Percentiles rank a stretch among this genome's conserved stretches.
Evolutionary conservation across 2,888 invertebrate genomes (phyloP).

Genomic region (Hydriomena furcata): DNA sequence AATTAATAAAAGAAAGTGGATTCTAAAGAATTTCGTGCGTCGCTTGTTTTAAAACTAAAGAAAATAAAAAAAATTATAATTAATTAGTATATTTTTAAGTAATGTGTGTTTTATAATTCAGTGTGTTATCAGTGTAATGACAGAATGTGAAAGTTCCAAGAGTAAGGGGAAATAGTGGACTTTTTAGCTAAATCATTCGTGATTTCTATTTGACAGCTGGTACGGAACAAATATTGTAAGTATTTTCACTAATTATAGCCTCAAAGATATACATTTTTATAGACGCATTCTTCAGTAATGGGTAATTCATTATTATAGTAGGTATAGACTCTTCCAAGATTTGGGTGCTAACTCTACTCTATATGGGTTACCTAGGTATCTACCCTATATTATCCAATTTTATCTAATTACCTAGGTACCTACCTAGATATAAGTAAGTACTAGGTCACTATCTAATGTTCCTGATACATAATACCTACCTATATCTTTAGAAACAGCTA

Average conservation of each 20-base stretch:
- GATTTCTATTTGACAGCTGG: conserved; percentile 17
- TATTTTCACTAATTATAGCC: not conserved
- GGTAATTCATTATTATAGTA: too few relatives aligned
- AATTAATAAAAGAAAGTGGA: conserved; percentile 41
- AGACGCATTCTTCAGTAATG: too few relatives aligned
- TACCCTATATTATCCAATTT: too few relatives aligned
- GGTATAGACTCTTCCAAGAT: too few relatives aligned
- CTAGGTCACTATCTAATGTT: too few relatives aligned
- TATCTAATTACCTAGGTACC: too few relatives aligned
- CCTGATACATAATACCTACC: too few relatives aligned
- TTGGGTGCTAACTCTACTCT: too few relatives aligned
- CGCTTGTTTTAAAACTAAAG: conserved; percentile 7
- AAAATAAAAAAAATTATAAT: not conserved
- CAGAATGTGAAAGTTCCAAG: conserved; percentile 69
- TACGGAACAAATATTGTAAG: conserved; percentile 3
- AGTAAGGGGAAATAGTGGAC: conserved; percentile 29
- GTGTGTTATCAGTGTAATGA: conserved; percentile 13
- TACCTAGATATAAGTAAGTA: too few relatives aligned
- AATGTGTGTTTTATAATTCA: not conserved
- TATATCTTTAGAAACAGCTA: too few relatives aligned
- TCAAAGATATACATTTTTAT: too few relatives aligned
- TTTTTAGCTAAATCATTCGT: conserved; percentile 9
- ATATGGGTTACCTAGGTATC: too few relatives aligned
- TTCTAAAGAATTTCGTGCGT: conserved; percentile 17
- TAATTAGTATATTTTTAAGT: not conserved